Percentiles rank a stretch among this genome's conserved stretches.
phyloP scores from a whole-genome alignment of 2,888 invertebrate genomes.

The Drosophila hamatofila region DNA sequence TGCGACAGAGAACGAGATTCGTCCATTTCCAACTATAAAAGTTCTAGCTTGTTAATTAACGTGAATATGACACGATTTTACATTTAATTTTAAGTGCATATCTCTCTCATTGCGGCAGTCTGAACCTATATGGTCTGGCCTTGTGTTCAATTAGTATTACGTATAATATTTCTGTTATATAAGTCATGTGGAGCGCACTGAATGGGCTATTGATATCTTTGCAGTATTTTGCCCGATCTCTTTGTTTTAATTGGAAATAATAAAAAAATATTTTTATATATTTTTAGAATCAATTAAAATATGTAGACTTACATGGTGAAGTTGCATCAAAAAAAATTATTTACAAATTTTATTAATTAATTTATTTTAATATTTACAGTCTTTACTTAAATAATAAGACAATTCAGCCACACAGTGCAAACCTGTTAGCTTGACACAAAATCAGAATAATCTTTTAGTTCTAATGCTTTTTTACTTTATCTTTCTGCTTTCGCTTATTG shows the following conservation, averaged over 20 bases:
- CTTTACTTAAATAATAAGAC: neutral
- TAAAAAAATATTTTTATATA: no score
- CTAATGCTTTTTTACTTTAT: slow-evolving; percentile 30
- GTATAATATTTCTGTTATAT: no score
- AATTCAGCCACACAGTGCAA: neutral
- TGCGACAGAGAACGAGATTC: neutral
- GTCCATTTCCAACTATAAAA: neutral
- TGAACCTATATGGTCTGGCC: neutral
- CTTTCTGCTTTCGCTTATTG: slow-evolving; percentile 36
- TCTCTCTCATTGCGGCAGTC: neutral
- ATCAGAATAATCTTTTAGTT: neutral
- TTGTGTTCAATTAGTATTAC: slow-evolving; percentile 31
- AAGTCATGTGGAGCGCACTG: neutral
- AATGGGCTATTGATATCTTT: neutral
- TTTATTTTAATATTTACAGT: neutral
- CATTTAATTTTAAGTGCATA: neutral
- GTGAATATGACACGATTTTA: neutral
- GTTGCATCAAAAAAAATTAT: no score
- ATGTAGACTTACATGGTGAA: no score
- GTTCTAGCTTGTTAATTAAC: neutral
- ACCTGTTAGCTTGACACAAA: neutral
- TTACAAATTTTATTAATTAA: neutral
- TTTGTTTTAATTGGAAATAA: neutral
- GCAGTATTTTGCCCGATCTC: neutral
- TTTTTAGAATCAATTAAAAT: no score